Evolutionary conservation across 1,140 invertebrate genomes (phyloP).

Genomic region (Brachionus rubens): DNA sequence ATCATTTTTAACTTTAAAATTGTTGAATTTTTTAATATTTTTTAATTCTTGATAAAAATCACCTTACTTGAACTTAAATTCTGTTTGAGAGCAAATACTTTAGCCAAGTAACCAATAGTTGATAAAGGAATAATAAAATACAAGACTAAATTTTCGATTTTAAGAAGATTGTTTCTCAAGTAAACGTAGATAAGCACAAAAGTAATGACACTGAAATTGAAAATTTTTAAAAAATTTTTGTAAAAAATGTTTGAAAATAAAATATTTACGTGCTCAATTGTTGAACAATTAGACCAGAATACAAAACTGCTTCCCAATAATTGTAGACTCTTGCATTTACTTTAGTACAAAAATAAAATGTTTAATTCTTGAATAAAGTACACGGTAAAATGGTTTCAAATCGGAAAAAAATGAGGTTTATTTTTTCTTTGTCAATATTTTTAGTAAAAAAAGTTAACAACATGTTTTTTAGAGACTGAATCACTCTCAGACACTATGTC

Average conservation of each 20-base stretch:
- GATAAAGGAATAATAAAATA: constrained; percentile 13
- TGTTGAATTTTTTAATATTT: background rate
- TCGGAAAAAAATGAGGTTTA: too few species aligned
- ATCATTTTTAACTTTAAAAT: constrained; percentile 49
- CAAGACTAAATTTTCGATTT: constrained; percentile 22
- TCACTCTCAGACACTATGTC: too few species aligned
- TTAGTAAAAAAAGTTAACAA: too few species aligned
- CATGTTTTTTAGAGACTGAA: too few species aligned
- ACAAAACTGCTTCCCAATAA: constrained; percentile 68
- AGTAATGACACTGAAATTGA: constrained; percentile 47
- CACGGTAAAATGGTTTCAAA: too few species aligned
- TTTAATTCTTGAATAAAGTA: background rate
- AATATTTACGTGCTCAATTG: constrained; percentile 56
- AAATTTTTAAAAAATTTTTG: constrained; percentile 28
- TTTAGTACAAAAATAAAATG: background rate
- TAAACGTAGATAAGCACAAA: constrained; percentile 48
- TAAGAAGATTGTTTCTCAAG: constrained; percentile 46
- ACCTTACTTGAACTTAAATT: constrained; percentile 53
- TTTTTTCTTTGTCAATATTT: too few species aligned
- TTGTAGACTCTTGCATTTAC: constrained; percentile 71
- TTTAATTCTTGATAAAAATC: constrained; percentile 53
- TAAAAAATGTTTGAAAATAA: background rate
- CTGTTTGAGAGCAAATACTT: constrained; percentile 49
- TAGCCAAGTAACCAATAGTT: constrained; percentile 49
- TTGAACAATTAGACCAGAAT: constrained; percentile 70